Base-by-base conservation (phyloP, 2,888 invertebrate genomes). In the Drosophila melanocephala region DNA sequence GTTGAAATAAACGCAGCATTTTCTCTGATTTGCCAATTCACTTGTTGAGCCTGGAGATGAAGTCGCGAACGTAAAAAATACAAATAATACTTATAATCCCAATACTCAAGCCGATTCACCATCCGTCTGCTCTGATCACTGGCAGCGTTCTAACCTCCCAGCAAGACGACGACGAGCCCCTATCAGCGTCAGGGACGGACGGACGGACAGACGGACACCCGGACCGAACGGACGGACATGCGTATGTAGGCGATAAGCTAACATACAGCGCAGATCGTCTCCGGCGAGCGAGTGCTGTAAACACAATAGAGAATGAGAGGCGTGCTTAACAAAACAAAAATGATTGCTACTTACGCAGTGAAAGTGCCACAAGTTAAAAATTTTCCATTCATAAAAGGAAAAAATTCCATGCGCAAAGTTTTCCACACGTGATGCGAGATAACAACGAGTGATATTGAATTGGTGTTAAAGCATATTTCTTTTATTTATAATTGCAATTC, bases 1-100 rank as follows among this genome's bases (percentile, higher is more conserved):
- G 90, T 83, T 91, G 91, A 76, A 91, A 68, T 60, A 91, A 81
- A 32, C 92, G 91, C 89, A 90, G 91, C 93, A 93, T 93, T 32
- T 77, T 91, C 55, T 59, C 55, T 72, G 42, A 72, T 57, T 61
- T 58, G 65, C 53, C 50, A 59, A 69, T 63, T 53, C 22, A 74
- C 35, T 72, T 42, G 53, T 51, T 69, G 64, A 39, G 39, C 28
- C 28, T 30, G 14, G 32, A 71, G 57, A 67, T 50, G 33, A 19
- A 33, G 32, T 32, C 9, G 33, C 33, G n/a, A 58, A 28, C 19
- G 19, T 50, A 10, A 59, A 35, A 22, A 52, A 37, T 33, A n/a
- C 30, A 65, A 51, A 26, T 42, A 42, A 39, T 61, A n/a, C 2
- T 58, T 32, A 47, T 72, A 19, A 60, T 72, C 35, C 50, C 58